Percentiles rank a stretch among this genome's conserved stretches.
Evolutionary conservation across 2,797 vertebrate genomes (phyloP).

Genomic region (Myiotriccus ornatus): DNA sequence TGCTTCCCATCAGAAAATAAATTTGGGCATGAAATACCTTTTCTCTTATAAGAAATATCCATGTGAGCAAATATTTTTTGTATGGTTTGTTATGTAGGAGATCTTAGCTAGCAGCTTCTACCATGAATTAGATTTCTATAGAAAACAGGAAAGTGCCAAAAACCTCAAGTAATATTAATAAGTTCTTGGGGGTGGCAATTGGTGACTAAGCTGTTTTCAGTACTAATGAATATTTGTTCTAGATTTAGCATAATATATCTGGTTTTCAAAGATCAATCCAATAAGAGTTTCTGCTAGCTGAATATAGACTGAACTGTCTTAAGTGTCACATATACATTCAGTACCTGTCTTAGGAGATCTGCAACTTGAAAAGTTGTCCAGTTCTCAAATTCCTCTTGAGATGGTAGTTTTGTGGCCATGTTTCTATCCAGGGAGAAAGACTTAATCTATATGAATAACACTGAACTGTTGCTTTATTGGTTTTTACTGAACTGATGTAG

Average conservation of each 20-base stretch:
- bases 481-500: conserved; percentile 39
- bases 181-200: background rate
- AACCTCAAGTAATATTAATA: background rate
- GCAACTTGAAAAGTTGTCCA: conserved; percentile 82
- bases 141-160: background rate
- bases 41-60: background rate
- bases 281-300: background rate
- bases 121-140: background rate
- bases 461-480: background rate
- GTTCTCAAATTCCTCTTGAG: conserved; percentile 81
- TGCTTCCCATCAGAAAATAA: background rate
- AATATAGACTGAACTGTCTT: background rate
- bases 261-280: background rate
- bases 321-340: background rate
- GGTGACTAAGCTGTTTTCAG: background rate
- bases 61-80: background rate
- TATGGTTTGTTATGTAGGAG: background rate
- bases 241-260: background rate
- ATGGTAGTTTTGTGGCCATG: conserved; percentile 80
- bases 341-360: conserved; percentile 81
- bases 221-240: background rate
- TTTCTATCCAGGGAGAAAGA: background rate
- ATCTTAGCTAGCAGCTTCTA: background rate
- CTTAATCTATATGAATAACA: background rate
- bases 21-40: background rate